Conservation (phyloP, 1,140 invertebrate species). For the Hyles euphorbiae region DNA sequence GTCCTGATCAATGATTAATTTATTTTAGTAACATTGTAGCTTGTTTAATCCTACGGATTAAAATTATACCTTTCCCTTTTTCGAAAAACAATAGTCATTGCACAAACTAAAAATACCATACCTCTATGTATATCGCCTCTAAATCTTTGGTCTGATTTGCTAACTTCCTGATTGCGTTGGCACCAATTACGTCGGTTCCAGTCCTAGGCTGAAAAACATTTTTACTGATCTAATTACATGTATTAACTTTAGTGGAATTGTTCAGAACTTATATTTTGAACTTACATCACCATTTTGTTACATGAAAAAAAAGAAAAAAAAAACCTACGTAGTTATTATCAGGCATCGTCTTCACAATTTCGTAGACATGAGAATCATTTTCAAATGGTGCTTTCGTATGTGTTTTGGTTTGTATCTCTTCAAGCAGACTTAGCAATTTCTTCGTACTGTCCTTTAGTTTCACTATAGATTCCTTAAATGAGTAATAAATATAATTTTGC, state of each 20-base stretch:
- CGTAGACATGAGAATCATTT: background rate
- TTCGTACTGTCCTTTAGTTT: constrained; percentile 55
- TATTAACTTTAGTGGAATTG: no score
- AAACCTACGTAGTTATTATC: background rate
- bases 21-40: no score
- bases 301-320: constrained; percentile 12
- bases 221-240: no score
- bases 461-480: constrained; percentile 31
- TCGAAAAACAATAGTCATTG: no score
- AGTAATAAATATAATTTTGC: background rate
- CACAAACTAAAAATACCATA: constrained; percentile 5
- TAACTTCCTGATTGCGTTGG: constrained; percentile 24
- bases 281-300: background rate
- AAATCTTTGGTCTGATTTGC: constrained; percentile 37
- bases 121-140: constrained; percentile 38
- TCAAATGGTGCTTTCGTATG: constrained; percentile 22
- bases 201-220: constrained; percentile 13
- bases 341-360: constrained; percentile 3
- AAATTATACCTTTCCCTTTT: no score
- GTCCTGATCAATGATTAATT: constrained; percentile 25
- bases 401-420: constrained; percentile 49
- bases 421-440: constrained; percentile 42
- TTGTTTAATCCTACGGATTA: no score
- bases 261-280: no score
- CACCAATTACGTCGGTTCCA: constrained; percentile 16